Percentiles rank a stretch among this genome's conserved stretches.
Evolutionary conservation across 2,888 invertebrate genomes (phyloP).

Genomic region (Neoitamus cyanurus): DNA sequence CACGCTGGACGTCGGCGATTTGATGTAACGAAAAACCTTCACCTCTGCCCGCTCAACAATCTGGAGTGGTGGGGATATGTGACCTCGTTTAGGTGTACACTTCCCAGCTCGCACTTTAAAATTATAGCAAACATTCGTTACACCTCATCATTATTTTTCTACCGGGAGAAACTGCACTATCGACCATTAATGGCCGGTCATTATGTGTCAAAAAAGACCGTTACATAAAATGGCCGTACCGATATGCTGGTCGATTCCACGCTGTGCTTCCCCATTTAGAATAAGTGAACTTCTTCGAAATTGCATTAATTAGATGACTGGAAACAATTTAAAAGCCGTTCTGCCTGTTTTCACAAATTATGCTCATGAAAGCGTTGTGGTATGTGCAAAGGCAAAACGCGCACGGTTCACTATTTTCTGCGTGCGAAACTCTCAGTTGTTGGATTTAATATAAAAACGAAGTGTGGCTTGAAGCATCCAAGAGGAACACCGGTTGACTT

Average conservation of each 20-base stretch:
- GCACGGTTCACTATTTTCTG: background rate
- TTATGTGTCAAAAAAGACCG: background rate
- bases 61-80: background rate
- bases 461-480: background rate
- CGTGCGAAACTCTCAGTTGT: background rate
- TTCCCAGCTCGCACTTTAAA: background rate
- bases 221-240: background rate
- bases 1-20: background rate
- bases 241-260: background rate
- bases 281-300: background rate
- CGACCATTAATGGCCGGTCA: background rate
- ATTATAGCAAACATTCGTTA: background rate
- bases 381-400: background rate
- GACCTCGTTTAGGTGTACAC: background rate
- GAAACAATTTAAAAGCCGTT: background rate
- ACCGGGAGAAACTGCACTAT: background rate
- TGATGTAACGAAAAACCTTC: background rate
- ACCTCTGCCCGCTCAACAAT: background rate
- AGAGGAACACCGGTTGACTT: background rate
- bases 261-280: background rate
- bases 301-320: constrained; percentile 1
- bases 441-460: background rate
- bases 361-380: background rate
- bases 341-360: background rate
- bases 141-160: background rate